A percentile compares a stretch with the other conserved stretches of the same genome.
Conservation (phyloP, 2,888 invertebrate species). For the Oscheius myriophilus region DNA sequence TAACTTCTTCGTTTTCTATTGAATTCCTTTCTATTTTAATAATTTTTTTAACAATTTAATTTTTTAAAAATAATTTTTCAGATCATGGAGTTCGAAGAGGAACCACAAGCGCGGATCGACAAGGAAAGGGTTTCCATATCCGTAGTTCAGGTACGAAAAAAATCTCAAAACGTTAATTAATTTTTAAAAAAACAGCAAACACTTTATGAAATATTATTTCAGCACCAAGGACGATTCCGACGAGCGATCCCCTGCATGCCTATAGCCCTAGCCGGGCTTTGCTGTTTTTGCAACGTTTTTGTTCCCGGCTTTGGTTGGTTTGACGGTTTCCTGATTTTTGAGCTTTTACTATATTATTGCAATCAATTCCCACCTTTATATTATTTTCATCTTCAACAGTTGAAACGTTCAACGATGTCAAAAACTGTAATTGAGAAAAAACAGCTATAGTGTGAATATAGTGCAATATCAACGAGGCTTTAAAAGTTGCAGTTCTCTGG, state of each 20-base stretch:
- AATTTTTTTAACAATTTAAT: neutral
- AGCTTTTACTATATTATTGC: no score
- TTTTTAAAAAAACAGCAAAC: no score
- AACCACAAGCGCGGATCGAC: slow-evolving; percentile 51
- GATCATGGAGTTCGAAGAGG: slow-evolving; percentile 54
- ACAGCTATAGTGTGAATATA: no score
- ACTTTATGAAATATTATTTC: no score
- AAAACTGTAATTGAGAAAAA: no score
- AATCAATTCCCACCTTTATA: no score
- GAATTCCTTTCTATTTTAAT: neutral
- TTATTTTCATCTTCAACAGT: no score
- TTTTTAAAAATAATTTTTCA: neutral
- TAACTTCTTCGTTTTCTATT: neutral
- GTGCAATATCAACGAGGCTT: no score
- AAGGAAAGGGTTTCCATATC: slow-evolving; percentile 49
- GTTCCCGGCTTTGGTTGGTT: slow-evolving; percentile 70
- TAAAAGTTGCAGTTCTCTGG: no score
- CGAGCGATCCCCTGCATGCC: slow-evolving; percentile 74
- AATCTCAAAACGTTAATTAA: no score
- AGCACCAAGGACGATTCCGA: slow-evolving; percentile 74
- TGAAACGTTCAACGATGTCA: no score
- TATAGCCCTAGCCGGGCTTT: slow-evolving; percentile 71
- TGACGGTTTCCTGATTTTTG: neutral
- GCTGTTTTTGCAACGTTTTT: slow-evolving; percentile 69
- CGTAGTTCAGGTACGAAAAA: slow-evolving; percentile 37